A percentile compares a stretch with the other conserved stretches of the same genome.
phyloP scores from a whole-genome alignment of 2,888 invertebrate species.

The Liopterus haemorrhoidalis region DNA sequence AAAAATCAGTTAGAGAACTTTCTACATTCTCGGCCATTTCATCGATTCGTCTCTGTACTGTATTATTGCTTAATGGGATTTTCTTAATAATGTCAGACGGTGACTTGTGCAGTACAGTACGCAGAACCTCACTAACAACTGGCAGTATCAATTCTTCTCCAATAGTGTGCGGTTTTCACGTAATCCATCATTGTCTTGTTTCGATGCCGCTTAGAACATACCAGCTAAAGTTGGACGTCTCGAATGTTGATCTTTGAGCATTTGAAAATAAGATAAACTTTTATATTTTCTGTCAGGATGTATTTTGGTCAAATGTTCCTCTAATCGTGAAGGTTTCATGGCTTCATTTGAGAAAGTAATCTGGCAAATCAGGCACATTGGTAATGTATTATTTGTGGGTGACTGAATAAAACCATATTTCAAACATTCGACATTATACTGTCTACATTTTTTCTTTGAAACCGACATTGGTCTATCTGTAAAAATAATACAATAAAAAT shows the following conservation, averaged over 20 bases:
- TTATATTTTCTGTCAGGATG: slow-evolving; percentile 23
- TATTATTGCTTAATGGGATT: slow-evolving; percentile 35
- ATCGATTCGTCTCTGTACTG: slow-evolving; percentile 36
- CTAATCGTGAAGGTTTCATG: slow-evolving; percentile 26
- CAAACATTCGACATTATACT: slow-evolving; percentile 23
- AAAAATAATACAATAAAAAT: no score
- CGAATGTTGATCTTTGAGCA: slow-evolving; percentile 21
- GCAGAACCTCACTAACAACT: slow-evolving; percentile 35
- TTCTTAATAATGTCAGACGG: slow-evolving; percentile 32
- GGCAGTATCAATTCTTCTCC: slow-evolving; percentile 37
- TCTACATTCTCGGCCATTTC: slow-evolving; percentile 32
- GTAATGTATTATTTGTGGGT: slow-evolving; percentile 12
- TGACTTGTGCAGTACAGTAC: slow-evolving; percentile 38
- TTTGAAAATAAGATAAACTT: slow-evolving; percentile 25
- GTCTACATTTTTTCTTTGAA: slow-evolving; percentile 23
- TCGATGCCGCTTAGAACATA: slow-evolving; percentile 21
- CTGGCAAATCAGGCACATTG: slow-evolving; percentile 15
- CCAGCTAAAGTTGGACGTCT: slow-evolving; percentile 20
- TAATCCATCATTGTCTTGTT: slow-evolving; percentile 29
- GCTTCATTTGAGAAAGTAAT: slow-evolving; percentile 23
- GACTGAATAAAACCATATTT: slow-evolving; percentile 20
- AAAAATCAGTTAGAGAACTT: slow-evolving; percentile 22
- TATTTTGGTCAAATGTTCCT: slow-evolving; percentile 26
- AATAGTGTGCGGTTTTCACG: slow-evolving; percentile 32
- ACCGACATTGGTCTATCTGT: not conserved